These are phyloP conservation scores for Todus mexicanus DNA, from an alignment of 2,797 vertebrate species.

Conservation along the genomic window DNA sequence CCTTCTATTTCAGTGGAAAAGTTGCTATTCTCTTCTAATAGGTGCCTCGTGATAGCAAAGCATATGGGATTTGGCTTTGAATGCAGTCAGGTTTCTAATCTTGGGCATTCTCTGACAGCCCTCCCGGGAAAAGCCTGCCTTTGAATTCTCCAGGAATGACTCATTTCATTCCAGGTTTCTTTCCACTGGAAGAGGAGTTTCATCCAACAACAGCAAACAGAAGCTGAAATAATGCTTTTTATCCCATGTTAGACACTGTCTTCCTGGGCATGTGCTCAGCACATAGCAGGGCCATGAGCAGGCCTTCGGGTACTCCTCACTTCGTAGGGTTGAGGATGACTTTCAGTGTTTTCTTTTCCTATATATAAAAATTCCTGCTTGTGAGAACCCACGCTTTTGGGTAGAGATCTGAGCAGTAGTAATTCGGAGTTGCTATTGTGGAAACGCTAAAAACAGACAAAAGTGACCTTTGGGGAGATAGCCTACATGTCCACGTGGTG, in stretches of 20 bases:
- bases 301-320: not conserved
- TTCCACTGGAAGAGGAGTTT: constrained; percentile 40
- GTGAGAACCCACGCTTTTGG: not conserved
- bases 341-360: not conserved
- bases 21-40: not conserved
- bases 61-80: constrained; percentile 25
- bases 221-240: constrained; percentile 32
- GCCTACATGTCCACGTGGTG: accelerated
- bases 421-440: not conserved
- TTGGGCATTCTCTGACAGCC: constrained; percentile 39
- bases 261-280: not conserved
- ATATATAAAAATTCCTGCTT: not conserved
- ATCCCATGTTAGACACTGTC: not conserved
- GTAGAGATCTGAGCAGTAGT: not conserved
- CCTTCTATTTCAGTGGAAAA: not conserved
- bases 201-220: constrained; percentile 48
- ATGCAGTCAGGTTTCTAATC: constrained; percentile 49
- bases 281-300: not conserved
- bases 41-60: not conserved
- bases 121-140: constrained; percentile 32
- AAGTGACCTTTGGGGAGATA: not conserved
- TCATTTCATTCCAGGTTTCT: constrained; percentile 61
- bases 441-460: not conserved
- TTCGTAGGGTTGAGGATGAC: not conserved
- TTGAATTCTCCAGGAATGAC: constrained; percentile 57